phyloP scores from a whole-genome alignment of 2,797 vertebrate genomes.

The Cetoscarus ocellatus region DNA sequence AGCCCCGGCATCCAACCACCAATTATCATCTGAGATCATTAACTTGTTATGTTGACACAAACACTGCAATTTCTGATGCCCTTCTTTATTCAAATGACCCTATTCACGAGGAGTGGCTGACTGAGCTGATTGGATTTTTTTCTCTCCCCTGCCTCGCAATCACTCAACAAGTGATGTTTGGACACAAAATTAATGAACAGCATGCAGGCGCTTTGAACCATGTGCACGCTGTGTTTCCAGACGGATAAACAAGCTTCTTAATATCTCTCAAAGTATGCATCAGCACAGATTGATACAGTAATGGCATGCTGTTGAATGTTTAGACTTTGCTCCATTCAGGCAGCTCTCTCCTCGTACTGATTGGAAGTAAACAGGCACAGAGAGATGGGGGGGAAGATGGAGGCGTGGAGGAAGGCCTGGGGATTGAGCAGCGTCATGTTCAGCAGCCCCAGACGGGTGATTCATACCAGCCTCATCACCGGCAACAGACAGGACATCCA shows the following conservation, averaged over 20 bases:
- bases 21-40: conserved; percentile 83
- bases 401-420: conserved; percentile 51
- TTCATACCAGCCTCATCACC: conserved; percentile 85
- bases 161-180: conserved; percentile 78
- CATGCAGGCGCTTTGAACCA: conserved; percentile 61
- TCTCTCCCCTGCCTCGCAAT: conserved; percentile 62
- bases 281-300: conserved; percentile 54
- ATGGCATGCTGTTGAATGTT: conserved; percentile 45
- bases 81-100: conserved; percentile 78
- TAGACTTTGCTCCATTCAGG: conserved; percentile 30
- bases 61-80: conserved; percentile 79
- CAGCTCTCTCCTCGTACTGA: conserved; percentile 44
- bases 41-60: conserved; percentile 82
- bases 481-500: conserved; percentile 86
- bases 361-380: conserved; percentile 42
- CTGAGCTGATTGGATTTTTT: conserved; percentile 81
- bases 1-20: conserved; percentile 68
- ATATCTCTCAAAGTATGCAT: conserved; percentile 56
- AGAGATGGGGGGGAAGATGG: conserved; percentile 36
- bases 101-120: conserved; percentile 69
- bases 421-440: conserved; percentile 72
- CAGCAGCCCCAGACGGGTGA: conserved; percentile 81
- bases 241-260: conserved; percentile 58
- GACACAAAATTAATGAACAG: conserved; percentile 78
- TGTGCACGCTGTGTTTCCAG: conserved; percentile 35